phyloP scores from a whole-genome alignment of 2,113 vertebrate species.

The Chelonoidis abingdonii region DNA sequence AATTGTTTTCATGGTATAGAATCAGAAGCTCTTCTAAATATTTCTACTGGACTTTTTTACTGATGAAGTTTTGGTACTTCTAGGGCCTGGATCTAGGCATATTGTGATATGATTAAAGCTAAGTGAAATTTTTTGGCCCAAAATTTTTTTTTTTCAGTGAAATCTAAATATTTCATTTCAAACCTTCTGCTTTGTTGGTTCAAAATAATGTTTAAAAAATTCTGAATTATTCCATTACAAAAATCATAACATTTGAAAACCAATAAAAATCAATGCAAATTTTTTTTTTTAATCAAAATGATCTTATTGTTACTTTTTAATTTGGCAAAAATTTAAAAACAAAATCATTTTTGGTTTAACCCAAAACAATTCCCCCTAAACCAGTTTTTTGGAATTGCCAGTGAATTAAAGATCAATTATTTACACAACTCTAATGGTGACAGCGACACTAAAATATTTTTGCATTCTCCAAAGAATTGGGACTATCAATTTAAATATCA shows the following conservation, averaged over 20 bases:
- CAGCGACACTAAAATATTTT: neutral
- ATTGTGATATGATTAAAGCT: neutral
- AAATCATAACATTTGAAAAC: too few relatives aligned
- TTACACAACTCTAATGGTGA: neutral
- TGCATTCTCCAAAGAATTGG: neutral
- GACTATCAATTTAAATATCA: too few relatives aligned
- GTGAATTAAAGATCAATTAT: accelerated
- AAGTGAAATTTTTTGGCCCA: too few relatives aligned
- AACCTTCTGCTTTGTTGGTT: neutral
- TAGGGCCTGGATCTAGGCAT: neutral
- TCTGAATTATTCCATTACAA: too few relatives aligned
- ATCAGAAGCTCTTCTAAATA: accelerated
- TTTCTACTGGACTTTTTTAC: neutral
- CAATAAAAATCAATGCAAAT: too few relatives aligned
- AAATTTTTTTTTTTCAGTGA: neutral
- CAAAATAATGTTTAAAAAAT: too few relatives aligned
- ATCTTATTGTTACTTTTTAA: too few relatives aligned
- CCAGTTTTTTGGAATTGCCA: neutral
- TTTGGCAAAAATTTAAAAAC: too few relatives aligned
- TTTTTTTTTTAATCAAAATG: too few relatives aligned
- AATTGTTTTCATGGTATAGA: neutral
- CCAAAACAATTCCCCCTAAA: too few relatives aligned
- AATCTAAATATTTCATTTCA: neutral
- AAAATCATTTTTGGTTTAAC: too few relatives aligned
- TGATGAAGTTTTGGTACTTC: neutral